Base-by-base conservation (phyloP, 2,888 invertebrate genomes). In the Tachina grossa region DNA sequence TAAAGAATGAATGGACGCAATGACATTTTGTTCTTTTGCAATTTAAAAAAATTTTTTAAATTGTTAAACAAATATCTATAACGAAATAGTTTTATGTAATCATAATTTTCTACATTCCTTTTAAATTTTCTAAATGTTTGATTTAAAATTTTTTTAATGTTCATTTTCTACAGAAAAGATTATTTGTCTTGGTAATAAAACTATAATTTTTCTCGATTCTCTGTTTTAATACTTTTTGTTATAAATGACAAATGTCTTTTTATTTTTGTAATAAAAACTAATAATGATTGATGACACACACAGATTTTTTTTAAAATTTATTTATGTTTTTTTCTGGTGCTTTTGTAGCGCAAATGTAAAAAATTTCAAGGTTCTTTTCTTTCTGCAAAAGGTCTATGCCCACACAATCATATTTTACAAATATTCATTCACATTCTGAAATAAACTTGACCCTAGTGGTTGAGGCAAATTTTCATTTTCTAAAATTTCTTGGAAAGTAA, bases 231-330 rank as follows among this genome's bases (percentile, higher is more conserved):
- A n/a, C n/a, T 57, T 13, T 41, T 65, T 53, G 22, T 49, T 43
- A 53, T 19, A 66, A 75, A 74, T 77, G 75, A 85, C 75, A 85
- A 85, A 83, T 79, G 72, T 72, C 61, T 43, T 72, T 76, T 76
- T 57, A 71, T 57, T 31, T 68, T 57, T 68, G 39, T 59, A 53
- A 75, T 39, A 53, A 59, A 83, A 43, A 59, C 31, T 59, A 53
- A 74, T 61, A 78, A 72, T 66, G 77, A 83, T 83, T 78, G 72
- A 83, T 78, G 83, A 83, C 19, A 83, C 59, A 81, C 19, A 83
- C 19, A 57, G 39, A 16, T 14, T 71, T 57, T 61, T 75, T 45
- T 76, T 72, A 2, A 31, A 31, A 39, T 39, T 51, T 49, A 53
- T 63, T 81, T 49, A 22, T 72, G 19, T 31, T 47, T 74, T 45